Evolutionary conservation across 1,140 invertebrate species (phyloP).

Genomic region (Heterodera carotae): DNA sequence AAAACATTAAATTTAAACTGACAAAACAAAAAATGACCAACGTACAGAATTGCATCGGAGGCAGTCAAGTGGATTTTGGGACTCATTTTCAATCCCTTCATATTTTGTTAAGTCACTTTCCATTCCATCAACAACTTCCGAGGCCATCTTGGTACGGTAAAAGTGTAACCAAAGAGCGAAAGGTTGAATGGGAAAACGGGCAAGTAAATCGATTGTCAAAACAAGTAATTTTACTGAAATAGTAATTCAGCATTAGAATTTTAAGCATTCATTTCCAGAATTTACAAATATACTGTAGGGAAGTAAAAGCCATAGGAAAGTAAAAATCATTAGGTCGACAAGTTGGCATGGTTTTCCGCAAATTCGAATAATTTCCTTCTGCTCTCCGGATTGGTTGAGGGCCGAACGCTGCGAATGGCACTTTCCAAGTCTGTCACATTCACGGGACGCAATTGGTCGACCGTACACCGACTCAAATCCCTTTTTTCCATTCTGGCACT

Average conservation of each 20-base stretch:
- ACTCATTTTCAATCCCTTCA: neutral
- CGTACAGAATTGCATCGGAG: slow-evolving; percentile 18
- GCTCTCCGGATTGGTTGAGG: slow-evolving; percentile 49
- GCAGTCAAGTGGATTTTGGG: slow-evolving; percentile 17
- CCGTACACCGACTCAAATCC: slow-evolving; percentile 33
- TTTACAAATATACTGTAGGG: too few relatives aligned
- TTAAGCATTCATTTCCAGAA: neutral
- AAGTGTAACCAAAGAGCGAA: too few relatives aligned
- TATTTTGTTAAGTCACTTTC: neutral
- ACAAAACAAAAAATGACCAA: neutral
- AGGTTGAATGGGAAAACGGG: too few relatives aligned
- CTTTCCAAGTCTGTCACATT: slow-evolving; percentile 34
- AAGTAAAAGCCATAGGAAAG: too few relatives aligned
- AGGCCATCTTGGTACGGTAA: neutral
- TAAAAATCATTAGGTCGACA: neutral
- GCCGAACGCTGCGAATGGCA: slow-evolving; percentile 46
- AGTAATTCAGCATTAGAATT: neutral
- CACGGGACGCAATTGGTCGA: slow-evolving; percentile 44
- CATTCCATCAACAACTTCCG: neutral
- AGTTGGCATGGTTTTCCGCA: slow-evolving; percentile 32
- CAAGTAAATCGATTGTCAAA: too few relatives aligned
- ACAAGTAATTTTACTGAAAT: neutral
- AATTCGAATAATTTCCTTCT: slow-evolving; percentile 46
- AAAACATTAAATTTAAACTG: neutral
- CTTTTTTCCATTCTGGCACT: slow-evolving; percentile 22